Percentiles rank a stretch among this genome's conserved stretches.
phyloP scores from a whole-genome alignment of 2,888 invertebrate species.

The Phlogophora meticulosa region DNA sequence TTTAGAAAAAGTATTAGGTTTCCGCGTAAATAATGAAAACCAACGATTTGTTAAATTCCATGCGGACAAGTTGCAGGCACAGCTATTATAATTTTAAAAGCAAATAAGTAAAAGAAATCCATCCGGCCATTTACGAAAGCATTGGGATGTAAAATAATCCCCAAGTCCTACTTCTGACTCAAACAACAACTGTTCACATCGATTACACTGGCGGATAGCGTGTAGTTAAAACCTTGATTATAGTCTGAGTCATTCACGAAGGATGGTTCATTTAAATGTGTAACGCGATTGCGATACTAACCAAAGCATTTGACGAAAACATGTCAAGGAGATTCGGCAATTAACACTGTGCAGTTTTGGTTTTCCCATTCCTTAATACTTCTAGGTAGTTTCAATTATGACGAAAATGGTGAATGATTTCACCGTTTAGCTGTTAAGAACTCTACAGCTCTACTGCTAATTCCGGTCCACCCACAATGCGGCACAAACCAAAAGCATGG shows the following conservation, averaged over 20 bases:
- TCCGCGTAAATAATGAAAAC: too few relatives aligned
- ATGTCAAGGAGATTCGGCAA: conserved; percentile 49
- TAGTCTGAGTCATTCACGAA: conserved; percentile 41
- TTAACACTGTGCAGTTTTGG: conserved; percentile 41
- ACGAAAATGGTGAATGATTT: conserved; percentile 21
- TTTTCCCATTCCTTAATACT: conserved; percentile 27
- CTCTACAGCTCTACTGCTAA: conserved; percentile 11
- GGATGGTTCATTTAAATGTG: conserved; percentile 43
- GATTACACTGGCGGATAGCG: conserved; percentile 22
- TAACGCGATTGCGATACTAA: conserved; percentile 30
- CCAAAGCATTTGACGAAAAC: conserved; percentile 27
- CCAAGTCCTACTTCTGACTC: conserved; percentile 1
- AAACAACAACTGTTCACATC: conserved; percentile 15
- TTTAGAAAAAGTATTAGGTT: too few relatives aligned
- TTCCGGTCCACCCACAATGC: conserved; percentile 55
- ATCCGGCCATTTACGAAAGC: too few relatives aligned
- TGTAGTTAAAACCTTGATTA: conserved; percentile 33
- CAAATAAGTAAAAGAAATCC: too few relatives aligned
- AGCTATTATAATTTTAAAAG: too few relatives aligned
- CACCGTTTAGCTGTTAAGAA: conserved; percentile 14
- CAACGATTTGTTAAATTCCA: too few relatives aligned
- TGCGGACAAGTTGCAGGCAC: too few relatives aligned
- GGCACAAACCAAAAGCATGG: conserved; percentile 54
- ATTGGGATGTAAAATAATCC: neutral
- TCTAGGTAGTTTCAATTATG: neutral